phyloP scores from a whole-genome alignment of 2,888 invertebrate species.

The Marronus borbonicus region DNA sequence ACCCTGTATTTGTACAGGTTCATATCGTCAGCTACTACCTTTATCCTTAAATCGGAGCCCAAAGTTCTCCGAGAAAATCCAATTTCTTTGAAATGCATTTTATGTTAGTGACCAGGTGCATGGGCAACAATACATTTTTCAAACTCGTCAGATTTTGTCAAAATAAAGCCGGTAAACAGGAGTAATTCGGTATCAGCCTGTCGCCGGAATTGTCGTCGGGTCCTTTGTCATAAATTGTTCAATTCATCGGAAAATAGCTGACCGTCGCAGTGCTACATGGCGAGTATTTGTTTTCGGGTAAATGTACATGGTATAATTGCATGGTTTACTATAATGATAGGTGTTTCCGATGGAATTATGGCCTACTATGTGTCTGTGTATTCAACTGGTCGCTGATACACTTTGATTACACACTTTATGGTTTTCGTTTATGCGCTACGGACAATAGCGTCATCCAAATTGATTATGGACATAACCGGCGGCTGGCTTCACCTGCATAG shows the following conservation, averaged over 20 bases:
- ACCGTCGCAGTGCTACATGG: constrained; percentile 38
- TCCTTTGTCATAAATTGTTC: constrained; percentile 55
- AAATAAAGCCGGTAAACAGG: constrained; percentile 45
- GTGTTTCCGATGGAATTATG: constrained; percentile 50
- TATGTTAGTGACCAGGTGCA: constrained; percentile 28
- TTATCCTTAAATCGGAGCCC: too few relatives aligned
- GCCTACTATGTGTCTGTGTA: constrained; percentile 45
- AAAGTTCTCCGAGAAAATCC: constrained; percentile 2
- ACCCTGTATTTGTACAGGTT: too few relatives aligned
- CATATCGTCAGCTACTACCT: too few relatives aligned
- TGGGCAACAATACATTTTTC: constrained; percentile 24
- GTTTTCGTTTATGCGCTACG: constrained; percentile 44
- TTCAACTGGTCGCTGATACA: constrained; percentile 48
- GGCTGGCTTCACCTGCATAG: constrained; percentile 14
- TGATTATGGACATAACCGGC: constrained; percentile 39
- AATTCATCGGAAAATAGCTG: constrained; percentile 56
- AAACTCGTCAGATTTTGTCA: constrained; percentile 38
- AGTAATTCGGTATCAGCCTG: constrained; percentile 41
- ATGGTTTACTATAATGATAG: constrained; percentile 49
- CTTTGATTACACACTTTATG: constrained; percentile 50
- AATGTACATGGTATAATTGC: constrained; percentile 48
- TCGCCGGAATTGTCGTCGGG: constrained; percentile 33
- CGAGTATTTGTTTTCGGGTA: constrained; percentile 44
- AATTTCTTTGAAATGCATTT: constrained; percentile 31
- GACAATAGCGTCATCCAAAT: constrained; percentile 43